phyloP scores from a whole-genome alignment of 2,888 invertebrate species.

The Eupelmus urozonus region DNA sequence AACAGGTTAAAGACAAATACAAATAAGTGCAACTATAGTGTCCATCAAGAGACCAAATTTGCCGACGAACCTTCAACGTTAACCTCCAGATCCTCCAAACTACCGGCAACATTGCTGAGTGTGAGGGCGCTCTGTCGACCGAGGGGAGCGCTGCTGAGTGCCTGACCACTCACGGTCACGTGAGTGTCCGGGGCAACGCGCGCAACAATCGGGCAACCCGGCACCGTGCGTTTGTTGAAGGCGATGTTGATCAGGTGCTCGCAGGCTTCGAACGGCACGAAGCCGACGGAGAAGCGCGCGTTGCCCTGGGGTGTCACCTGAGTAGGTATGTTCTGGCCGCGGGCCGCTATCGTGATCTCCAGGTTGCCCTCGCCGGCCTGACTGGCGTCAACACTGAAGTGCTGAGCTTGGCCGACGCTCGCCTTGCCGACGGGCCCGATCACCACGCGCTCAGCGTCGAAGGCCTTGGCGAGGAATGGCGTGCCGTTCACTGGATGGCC shows the following conservation, averaged over 20 bases:
- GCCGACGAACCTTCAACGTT: slow-evolving; percentile 91
- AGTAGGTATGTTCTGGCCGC: slow-evolving; percentile 95
- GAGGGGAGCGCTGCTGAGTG: slow-evolving; percentile 77
- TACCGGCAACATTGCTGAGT: slow-evolving; percentile 86
- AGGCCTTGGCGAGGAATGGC: slow-evolving; percentile 93
- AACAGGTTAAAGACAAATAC: slow-evolving; percentile 25
- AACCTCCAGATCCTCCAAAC: slow-evolving; percentile 95
- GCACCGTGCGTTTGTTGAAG: slow-evolving; percentile 94
- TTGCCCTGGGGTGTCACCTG: slow-evolving; percentile 96
- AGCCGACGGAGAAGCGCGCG: slow-evolving; percentile 95
- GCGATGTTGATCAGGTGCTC: slow-evolving; percentile 97
- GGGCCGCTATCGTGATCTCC: slow-evolving; percentile 96
- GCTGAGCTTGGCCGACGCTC: slow-evolving; percentile 93
- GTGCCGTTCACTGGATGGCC: slow-evolving; percentile 93
- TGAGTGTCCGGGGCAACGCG: slow-evolving; percentile 83
- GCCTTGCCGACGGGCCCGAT: slow-evolving; percentile 90
- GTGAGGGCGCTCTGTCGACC: slow-evolving; percentile 76
- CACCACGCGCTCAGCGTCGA: slow-evolving; percentile 92
- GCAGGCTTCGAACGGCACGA: slow-evolving; percentile 95
- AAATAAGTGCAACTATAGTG: background rate
- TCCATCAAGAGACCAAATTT: too few species aligned
- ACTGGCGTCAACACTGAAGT: slow-evolving; percentile 96
- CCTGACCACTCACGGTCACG: slow-evolving; percentile 82
- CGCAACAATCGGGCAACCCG: slow-evolving; percentile 94
- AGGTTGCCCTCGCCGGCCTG: slow-evolving; percentile 98